These are phyloP conservation scores for Acleris cristana DNA, from an alignment of 2,888 invertebrate species.

Conservation along the genomic window DNA sequence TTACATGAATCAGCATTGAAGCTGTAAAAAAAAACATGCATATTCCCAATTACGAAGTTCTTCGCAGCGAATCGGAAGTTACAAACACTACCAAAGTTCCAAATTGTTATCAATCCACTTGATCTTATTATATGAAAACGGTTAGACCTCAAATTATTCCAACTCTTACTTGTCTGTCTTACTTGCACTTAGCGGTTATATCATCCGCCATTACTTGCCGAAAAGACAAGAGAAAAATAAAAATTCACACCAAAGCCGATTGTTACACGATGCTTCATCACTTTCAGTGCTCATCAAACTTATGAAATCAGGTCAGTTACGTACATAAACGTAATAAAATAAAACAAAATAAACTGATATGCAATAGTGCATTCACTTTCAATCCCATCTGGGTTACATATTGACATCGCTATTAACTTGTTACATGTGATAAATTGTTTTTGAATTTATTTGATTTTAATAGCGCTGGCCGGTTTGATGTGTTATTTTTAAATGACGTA, in stretches of 20 bases:
- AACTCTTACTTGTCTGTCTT: slow-evolving; percentile 15
- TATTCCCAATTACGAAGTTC: no score
- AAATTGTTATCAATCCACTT: neutral
- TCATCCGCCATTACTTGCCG: slow-evolving; percentile 28
- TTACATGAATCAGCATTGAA: no score
- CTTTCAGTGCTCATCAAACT: slow-evolving; percentile 33
- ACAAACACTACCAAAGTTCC: no score
- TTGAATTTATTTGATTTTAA: slow-evolving; percentile 20
- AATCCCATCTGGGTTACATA: slow-evolving; percentile 23
- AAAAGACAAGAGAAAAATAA: slow-evolving; percentile 28
- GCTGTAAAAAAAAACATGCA: no score
- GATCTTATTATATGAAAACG: neutral
- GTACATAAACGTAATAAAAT: slow-evolving; percentile 24
- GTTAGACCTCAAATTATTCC: slow-evolving; percentile 16
- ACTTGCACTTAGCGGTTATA: slow-evolving; percentile 16
- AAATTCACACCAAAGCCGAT: slow-evolving; percentile 28
- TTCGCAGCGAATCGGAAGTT: no score
- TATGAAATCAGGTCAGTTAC: slow-evolving; percentile 32
- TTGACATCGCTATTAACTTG: slow-evolving; percentile 28
- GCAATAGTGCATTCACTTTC: slow-evolving; percentile 37
- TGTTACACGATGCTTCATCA: slow-evolving; percentile 14
- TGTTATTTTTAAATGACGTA: neutral
- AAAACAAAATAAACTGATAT: slow-evolving; percentile 36
- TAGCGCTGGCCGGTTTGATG: slow-evolving; percentile 9
- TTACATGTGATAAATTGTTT: slow-evolving; percentile 17